Evolutionary conservation across 1,140 invertebrate genomes (phyloP).

Genomic region (Wiebesia pumilae): DNA sequence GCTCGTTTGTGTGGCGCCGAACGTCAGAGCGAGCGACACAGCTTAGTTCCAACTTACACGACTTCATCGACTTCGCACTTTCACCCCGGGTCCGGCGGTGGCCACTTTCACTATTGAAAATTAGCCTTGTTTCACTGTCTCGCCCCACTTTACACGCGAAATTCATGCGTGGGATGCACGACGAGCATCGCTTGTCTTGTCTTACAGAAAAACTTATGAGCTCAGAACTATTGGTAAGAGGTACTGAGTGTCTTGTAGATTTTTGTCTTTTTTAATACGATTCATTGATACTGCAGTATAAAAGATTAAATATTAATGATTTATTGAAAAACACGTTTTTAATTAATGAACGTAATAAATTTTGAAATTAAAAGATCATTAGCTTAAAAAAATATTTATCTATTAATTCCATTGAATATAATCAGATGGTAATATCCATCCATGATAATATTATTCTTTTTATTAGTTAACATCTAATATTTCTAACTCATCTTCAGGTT

Average conservation of each 20-base stretch:
- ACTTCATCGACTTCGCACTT: constrained; percentile 54
- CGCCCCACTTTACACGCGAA: constrained; percentile 30
- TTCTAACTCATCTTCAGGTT: too few relatives aligned
- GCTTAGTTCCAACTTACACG: not conserved
- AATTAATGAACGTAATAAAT: not conserved
- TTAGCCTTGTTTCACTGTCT: constrained; percentile 49
- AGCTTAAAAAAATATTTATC: too few relatives aligned
- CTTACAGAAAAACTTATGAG: not conserved
- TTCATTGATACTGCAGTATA: not conserved
- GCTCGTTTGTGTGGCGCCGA: not conserved
- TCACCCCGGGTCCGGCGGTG: constrained; percentile 52
- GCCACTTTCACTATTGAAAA: constrained; percentile 63
- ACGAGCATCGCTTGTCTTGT: not conserved
- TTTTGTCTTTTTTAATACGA: not conserved
- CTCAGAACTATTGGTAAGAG: too few relatives aligned
- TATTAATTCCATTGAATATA: too few relatives aligned
- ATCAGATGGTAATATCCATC: too few relatives aligned
- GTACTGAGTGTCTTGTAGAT: not conserved
- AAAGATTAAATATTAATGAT: not conserved
- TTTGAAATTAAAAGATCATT: not conserved
- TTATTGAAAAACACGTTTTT: not conserved
- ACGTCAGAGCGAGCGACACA: not conserved
- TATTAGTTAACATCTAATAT: too few relatives aligned
- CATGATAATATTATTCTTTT: too few relatives aligned
- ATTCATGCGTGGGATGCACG: not conserved